Evolutionary conservation across 2,888 invertebrate genomes (phyloP), one percentile per base, ranked within the genome.

Genomic region (Mechanitis messenoides): DNA sequence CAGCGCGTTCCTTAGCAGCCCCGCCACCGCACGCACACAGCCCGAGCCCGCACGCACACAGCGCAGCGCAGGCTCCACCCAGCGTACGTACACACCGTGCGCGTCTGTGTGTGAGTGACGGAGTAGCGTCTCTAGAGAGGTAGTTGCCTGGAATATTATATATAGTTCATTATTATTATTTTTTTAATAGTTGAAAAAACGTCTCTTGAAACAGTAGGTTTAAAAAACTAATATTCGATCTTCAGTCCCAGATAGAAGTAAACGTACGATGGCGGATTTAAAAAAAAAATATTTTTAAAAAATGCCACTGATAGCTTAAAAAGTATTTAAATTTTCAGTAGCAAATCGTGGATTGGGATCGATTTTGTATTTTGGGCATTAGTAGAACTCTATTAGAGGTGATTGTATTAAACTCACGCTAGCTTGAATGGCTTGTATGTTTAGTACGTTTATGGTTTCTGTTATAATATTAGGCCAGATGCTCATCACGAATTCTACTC

Each of bases 361-460:
- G 6, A 35, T 35, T 35, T 35, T 1, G 35, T 5, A 35, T 35
- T 35, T 35, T 35, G 35, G 6, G 6, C 35, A 2, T 35, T 35
- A n/a, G 3, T 45, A n/a, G 45, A n/a, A 45, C 11, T 11, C 9
- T n/a, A 45, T n/a, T n/a, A 9, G 45, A 45, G 45, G 9, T 11
- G 45, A 20, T 20, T 28, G 5, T 20, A 20, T 20, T 0, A 5
- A 47, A 33, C 81, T 76, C 56, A 85, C 84, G 45, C 79, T 75
- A 9, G 84, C 81, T 60, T 82, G 81, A n/a, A 83, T 71, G 0
- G 78, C 73, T 53, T 82, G 83, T 3, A 69, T 28, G 20, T 56
- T 59, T 5, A 84, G 71, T 3, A 78, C 75, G 6, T 42, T 55
- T 2, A 82, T 60, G 31, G 75, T 68, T 47, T 74, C 71, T 2